Evolutionary conservation across 2,113 vertebrate genomes (phyloP).

Genomic region (Rhea americana): DNA sequence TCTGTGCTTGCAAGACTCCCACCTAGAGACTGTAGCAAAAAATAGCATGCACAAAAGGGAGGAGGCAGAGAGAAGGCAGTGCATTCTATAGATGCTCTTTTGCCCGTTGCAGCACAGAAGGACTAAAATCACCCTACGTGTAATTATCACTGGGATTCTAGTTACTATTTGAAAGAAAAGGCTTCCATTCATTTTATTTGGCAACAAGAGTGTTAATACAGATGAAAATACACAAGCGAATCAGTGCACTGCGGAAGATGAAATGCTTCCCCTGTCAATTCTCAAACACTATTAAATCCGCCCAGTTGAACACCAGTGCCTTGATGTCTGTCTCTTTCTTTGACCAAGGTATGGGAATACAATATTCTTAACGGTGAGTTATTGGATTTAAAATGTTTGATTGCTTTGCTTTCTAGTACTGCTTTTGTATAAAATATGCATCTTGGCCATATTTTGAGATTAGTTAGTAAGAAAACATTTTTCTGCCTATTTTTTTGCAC

Average conservation of each 20-base stretch:
- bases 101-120: not conserved
- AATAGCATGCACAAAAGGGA: not conserved
- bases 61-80: not conserved
- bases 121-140: not conserved
- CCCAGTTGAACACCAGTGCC: slow-evolving; percentile 35
- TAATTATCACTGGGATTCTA: not conserved
- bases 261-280: slow-evolving; percentile 57
- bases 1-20: not conserved
- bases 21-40: not conserved
- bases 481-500: not conserved
- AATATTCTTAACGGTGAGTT: not conserved
- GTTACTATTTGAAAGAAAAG: not conserved
- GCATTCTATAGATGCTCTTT: not conserved
- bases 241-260: slow-evolving; percentile 38
- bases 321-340: slow-evolving; percentile 41
- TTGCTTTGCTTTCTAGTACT: not conserved
- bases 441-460: not conserved
- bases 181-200: not conserved
- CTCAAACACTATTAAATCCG: slow-evolving; percentile 5
- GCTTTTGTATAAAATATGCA: not conserved
- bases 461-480: not conserved
- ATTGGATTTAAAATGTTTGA: not conserved
- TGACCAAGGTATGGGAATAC: slow-evolving; percentile 45
- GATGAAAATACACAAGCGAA: slow-evolving; percentile 26
- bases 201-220: slow-evolving; percentile 24